Conservation (phyloP, 1,140 invertebrate genomes). For the Homarus americanus region DNA sequence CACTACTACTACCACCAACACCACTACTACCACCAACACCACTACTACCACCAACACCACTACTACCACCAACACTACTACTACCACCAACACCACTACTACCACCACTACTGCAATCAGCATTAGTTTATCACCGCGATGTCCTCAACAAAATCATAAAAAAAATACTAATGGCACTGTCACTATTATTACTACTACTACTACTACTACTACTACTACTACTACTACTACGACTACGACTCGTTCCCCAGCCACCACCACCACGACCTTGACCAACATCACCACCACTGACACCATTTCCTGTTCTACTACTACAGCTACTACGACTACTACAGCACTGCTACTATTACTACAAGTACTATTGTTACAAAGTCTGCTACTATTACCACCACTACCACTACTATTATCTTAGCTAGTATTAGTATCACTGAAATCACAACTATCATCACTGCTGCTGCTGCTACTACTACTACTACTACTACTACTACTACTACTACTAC, state of each 20-base stretch:
- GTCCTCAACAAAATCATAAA: no score
- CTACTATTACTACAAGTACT: no score
- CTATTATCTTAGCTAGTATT: neutral
- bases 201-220: neutral
- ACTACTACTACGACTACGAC: no score
- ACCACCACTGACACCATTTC: no score
- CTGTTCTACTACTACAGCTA: no score
- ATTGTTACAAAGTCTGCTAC: no score
- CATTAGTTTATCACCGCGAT: neutral
- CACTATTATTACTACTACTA: neutral
- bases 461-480: neutral
- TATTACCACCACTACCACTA: neutral
- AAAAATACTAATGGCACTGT: no score
- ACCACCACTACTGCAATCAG: neutral
- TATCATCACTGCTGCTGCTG: neutral
- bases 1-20: no score
- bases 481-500: no score
- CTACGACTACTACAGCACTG: no score
- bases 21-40: no score
- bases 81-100: neutral
- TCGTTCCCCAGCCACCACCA: neutral
- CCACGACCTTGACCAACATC: no score
- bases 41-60: neutral
- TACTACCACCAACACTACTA: neutral
- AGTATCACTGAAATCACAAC: neutral